Base-by-base conservation (phyloP, 2,113 vertebrate species). In the Pyrgilauda ruficollis region DNA sequence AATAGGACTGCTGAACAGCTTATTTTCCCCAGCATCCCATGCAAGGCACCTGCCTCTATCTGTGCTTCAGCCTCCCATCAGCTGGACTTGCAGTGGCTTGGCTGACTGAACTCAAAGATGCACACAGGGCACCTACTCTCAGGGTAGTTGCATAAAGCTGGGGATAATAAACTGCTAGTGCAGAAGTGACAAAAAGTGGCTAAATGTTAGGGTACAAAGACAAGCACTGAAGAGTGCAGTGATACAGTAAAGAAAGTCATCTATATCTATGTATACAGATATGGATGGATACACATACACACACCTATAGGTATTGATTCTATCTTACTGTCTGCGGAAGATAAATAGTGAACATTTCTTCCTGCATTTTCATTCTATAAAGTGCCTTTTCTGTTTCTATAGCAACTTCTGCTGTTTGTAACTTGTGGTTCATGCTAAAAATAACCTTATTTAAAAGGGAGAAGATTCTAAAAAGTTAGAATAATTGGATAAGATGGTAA, bases 391-490 rank as follows among this genome's bases (percentile, higher is more conserved):
- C 92, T 93, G 97, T 98, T 98, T 97, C 97, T 97, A 98, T 97
- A 97, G 97, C 97, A 98, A 98, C 97, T 97, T 96, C 95, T 93
- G 94, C 97, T 97, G 94, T 97, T 97, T 97, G 97, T 96, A 96
- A 97, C 92, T 97, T 95, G 89, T 90, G 95, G 93, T 75, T 91
- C 84, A 87, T 68, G 70, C 95, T 97, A 97, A 97, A 97, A 97
- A 94, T 97, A 96, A 74, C 77, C 84, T 96, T 88, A 86, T 96
- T 96, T 97, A 90, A 96, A 97, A 87, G 91, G 43, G 39, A 81
- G 66, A 93, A 87, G 84, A 91, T 75, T 96, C 95, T 91, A 83
- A 97, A 96, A 98, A 97, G 56, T 87, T 93, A 80, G 55, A 96
- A 91, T 95, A 96, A 95, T 83, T 94, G 69, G 35, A 79, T 94